These are phyloP conservation scores for Drosophila nigrodunni DNA, from an alignment of 1,140 invertebrate genomes.

Conservation along the genomic window DNA sequence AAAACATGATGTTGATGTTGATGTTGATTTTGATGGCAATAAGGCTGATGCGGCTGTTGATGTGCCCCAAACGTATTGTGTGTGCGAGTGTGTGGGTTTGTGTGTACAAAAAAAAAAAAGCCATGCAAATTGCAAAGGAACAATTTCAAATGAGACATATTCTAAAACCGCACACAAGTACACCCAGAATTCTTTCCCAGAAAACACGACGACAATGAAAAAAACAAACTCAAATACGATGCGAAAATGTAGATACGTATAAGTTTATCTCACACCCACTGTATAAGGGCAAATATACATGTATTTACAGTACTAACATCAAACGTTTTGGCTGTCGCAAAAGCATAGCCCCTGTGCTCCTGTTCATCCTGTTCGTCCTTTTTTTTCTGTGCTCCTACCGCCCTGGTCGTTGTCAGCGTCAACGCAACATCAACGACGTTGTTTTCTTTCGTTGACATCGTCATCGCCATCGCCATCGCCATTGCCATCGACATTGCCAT, in stretches of 20 bases:
- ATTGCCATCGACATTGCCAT: constrained; percentile 31
- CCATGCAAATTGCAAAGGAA: constrained; percentile 69
- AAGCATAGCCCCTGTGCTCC: constrained; percentile 43
- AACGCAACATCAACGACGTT: constrained; percentile 48
- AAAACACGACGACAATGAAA: constrained; percentile 32
- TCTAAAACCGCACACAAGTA: constrained; percentile 71
- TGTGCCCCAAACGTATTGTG: constrained; percentile 42
- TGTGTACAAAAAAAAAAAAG: constrained; percentile 37
- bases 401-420: constrained; percentile 4
- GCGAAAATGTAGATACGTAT: constrained; percentile 41
- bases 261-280: constrained; percentile 2
- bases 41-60: constrained; percentile 21
- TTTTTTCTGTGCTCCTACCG: background rate
- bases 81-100: background rate
- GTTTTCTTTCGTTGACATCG: constrained; percentile 75
- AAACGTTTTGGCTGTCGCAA: constrained; percentile 67
- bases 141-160: constrained; percentile 81
- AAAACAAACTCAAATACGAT: constrained; percentile 68
- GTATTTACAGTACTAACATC: constrained; percentile 76
- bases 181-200: constrained; percentile 22
- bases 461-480: constrained; percentile 39
- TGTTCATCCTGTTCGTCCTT: constrained; percentile 13
- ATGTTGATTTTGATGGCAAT: background rate
- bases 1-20: constrained; percentile 22
- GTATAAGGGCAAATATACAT: constrained; percentile 66